phyloP scores from a whole-genome alignment of 1,140 invertebrate species.

The Pseudomyrmex gracilis region DNA sequence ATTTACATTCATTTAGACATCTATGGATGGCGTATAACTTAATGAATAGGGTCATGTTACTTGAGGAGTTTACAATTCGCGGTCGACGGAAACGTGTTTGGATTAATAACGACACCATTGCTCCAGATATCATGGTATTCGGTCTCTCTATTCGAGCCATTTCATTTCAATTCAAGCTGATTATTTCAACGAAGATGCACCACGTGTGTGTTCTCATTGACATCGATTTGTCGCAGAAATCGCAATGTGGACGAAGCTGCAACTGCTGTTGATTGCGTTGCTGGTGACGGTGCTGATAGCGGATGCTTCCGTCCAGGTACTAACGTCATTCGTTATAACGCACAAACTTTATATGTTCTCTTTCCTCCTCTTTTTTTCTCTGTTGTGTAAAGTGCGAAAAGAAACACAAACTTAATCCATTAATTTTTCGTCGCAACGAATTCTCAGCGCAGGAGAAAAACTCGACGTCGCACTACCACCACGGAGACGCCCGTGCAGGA shows the following conservation, averaged over 20 bases:
- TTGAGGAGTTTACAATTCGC: constrained; percentile 13
- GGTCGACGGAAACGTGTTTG: constrained; percentile 5
- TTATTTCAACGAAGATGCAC: background rate
- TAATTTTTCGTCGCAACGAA: constrained; percentile 37
- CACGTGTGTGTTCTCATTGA: constrained; percentile 1
- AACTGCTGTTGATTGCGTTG: constrained; percentile 71
- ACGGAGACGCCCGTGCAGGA: constrained; percentile 77
- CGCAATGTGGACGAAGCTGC: constrained; percentile 76
- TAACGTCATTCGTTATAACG: background rate
- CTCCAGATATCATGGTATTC: background rate
- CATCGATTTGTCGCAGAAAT: constrained; percentile 69
- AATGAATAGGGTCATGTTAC: background rate
- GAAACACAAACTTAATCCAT: background rate
- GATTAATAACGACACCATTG: background rate
- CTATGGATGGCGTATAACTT: too few species aligned
- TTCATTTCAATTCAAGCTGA: constrained; percentile 23
- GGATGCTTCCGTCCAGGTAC: constrained; percentile 75
- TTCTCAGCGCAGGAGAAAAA: constrained; percentile 69
- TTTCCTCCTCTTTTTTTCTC: background rate
- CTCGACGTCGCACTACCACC: constrained; percentile 77
- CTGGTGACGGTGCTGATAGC: constrained; percentile 71
- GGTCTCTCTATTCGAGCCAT: too few species aligned
- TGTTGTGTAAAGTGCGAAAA: background rate
- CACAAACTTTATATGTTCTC: background rate
- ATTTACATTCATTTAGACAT: too few species aligned